Base-by-base conservation (phyloP, 1,140 invertebrate genomes). In the Ctenoplectra terminalis region DNA sequence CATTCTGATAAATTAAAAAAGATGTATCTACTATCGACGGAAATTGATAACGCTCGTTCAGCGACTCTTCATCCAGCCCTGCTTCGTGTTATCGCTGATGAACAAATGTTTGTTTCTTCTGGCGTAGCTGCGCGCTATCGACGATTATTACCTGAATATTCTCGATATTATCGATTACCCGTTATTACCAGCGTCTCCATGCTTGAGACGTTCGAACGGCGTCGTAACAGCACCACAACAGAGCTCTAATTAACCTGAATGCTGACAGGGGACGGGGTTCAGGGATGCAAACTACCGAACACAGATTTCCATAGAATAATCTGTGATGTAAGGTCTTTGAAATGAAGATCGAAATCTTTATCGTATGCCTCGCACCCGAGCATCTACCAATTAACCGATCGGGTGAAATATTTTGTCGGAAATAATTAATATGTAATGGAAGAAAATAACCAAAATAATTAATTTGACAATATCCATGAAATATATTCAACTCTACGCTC, bases 151-250 rank as follows among this genome's bases (percentile, higher is more conserved):
- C 71, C 72, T 40, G 71, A 58, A 86, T 64, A 58, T 82, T 86
- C 69, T 77, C 83, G 74, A 85, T 82, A 85, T 85, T 86, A 85
- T 86, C 84, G 83, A 86, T 86, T 75, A 81, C 23, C 46, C 23
- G 71, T 37, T 85, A 75, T 85, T 76, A 61, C 26, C 66, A 56
- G 56, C 15, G 48, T 69, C 71, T 43, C 63, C 58, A 9, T 56
- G 37, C 56, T 81, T 48, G 71, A 81, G 71, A 85, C 82, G 67
- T 34, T 66, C 52, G 64, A 73, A 31, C 66, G 46, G 56, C 66
- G 63, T 43, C 70, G 48, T 46, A 75, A 58, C 64, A 34, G 46
- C 58, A 76, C 63, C 78, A 66, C 71, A 73, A 81, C 64, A 63
- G 80, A 64, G 81, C 52, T 50, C 71, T 86, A 86, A 86, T 86